Conservation (phyloP, 2,888 invertebrate species). For the Leptopilina myrica region DNA sequence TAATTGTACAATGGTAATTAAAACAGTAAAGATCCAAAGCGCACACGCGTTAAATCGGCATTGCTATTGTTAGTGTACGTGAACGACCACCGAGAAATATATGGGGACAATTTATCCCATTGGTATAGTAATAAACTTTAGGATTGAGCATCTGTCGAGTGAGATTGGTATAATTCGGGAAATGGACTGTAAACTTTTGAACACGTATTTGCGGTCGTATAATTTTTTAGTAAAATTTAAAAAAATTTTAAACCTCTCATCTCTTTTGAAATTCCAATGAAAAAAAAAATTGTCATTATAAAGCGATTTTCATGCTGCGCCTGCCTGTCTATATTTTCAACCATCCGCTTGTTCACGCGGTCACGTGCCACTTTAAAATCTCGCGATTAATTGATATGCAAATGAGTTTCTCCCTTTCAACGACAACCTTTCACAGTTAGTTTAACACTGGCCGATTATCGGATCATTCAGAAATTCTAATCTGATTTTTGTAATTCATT, state of each 20-base stretch:
- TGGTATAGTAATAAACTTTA: conserved; percentile 67
- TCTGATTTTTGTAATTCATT: conserved; percentile 6
- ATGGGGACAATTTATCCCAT: conserved; percentile 59
- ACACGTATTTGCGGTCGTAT: conserved; percentile 23
- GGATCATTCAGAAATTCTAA: conserved; percentile 10
- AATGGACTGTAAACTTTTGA: conserved; percentile 60
- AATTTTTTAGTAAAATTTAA: too few species aligned
- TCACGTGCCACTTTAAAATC: conserved; percentile 35
- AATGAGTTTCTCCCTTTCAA: conserved; percentile 17
- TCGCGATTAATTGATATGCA: conserved; percentile 36
- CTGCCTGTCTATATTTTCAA: conserved; percentile 7
- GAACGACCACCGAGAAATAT: conserved; percentile 54
- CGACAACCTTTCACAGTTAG: conserved; percentile 25
- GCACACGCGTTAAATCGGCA: conserved; percentile 68
- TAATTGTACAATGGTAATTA: background rate
- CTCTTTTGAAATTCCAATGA: background rate
- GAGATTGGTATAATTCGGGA: conserved; percentile 59
- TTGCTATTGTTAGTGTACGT: conserved; percentile 51
- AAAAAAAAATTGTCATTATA: background rate
- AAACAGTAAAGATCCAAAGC: conserved; percentile 50
- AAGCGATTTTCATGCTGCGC: background rate
- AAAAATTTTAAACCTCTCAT: too few species aligned
- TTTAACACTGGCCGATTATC: conserved; percentile 35
- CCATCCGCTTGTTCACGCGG: background rate
- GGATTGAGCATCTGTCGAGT: conserved; percentile 62